These are phyloP conservation scores for Arctocebus calabarensis DNA, from an alignment of 2,797 vertebrate genomes.

Conservation along the genomic window DNA sequence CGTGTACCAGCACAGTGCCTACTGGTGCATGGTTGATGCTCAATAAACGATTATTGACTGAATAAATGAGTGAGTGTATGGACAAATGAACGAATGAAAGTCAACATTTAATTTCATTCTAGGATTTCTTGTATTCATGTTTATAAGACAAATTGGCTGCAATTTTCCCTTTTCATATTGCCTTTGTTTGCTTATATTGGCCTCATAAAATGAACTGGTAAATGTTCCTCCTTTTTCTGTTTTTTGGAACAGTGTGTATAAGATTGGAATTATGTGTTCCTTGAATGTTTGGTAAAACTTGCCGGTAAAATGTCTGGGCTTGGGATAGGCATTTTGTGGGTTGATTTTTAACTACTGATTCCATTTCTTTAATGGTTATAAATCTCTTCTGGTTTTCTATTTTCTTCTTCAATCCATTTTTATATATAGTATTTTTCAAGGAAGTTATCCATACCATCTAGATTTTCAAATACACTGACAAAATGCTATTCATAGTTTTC, in stretches of 20 bases:
- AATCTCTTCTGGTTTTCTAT: slow-evolving; percentile 1
- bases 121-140: background rate
- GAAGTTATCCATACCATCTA: slow-evolving; percentile 47
- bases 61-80: background rate
- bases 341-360: slow-evolving; percentile 61
- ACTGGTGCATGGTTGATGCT: background rate
- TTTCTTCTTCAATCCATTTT: slow-evolving; percentile 63
- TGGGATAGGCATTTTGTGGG: slow-evolving; percentile 58
- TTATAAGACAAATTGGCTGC: slow-evolving; percentile 12
- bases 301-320: slow-evolving; percentile 55
- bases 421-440: slow-evolving; percentile 56
- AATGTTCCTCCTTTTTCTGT: slow-evolving; percentile 61
- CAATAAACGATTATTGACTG: slow-evolving; percentile 28
- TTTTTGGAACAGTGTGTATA: slow-evolving; percentile 70
- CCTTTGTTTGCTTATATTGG: slow-evolving; percentile 37
- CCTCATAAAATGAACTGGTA: slow-evolving; percentile 61
- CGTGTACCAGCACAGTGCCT: slow-evolving; percentile 23
- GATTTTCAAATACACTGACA: slow-evolving; percentile 48
- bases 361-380: slow-evolving; percentile 42
- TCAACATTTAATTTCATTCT: slow-evolving; percentile 20
- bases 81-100: slow-evolving; percentile 3
- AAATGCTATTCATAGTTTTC: slow-evolving; percentile 7
- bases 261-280: slow-evolving; percentile 66
- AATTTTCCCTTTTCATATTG: background rate
- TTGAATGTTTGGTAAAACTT: slow-evolving; percentile 69